phyloP scores from a whole-genome alignment of 2,797 vertebrate genomes.

The Orestias chungarensis region DNA sequence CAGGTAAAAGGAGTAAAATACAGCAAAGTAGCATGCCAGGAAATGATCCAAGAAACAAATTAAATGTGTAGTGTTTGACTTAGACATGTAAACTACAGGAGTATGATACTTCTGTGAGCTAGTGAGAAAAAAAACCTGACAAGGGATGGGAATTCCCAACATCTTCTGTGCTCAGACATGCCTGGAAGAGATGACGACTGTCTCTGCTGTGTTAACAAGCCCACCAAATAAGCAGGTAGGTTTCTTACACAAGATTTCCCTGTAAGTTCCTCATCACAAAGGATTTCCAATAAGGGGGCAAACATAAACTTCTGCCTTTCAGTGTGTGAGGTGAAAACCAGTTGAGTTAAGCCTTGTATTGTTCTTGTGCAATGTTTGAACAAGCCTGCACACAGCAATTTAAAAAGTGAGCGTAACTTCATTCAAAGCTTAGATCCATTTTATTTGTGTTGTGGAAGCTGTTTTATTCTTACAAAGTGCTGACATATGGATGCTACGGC shows the following conservation, averaged over 20 bases:
- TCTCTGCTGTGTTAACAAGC: conserved; percentile 64
- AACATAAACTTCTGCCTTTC: conserved; percentile 8
- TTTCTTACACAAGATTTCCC: conserved; percentile 55
- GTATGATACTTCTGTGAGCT: conserved; percentile 16
- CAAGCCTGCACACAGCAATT: not conserved
- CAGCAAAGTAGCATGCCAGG: not conserved
- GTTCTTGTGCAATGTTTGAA: not conserved
- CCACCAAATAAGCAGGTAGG: conserved; percentile 61
- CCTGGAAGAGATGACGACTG: conserved; percentile 53
- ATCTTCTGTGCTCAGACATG: conserved; percentile 62
- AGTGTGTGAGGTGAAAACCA: conserved; percentile 5
- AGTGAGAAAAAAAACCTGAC: conserved; percentile 17
- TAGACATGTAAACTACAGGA: not conserved
- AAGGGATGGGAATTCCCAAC: conserved; percentile 55
- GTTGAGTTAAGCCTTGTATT: not conserved
- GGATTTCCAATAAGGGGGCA: conserved; percentile 35
- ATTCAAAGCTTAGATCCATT: not conserved
- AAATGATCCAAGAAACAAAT: not conserved
- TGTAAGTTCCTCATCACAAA: conserved; percentile 41
- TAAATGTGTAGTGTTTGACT: not conserved
- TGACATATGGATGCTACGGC: not conserved
- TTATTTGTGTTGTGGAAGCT: not conserved
- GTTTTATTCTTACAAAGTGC: not conserved
- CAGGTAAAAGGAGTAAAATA: not conserved
- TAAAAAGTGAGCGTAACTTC: not conserved